phyloP scores from a whole-genome alignment of 1,140 invertebrate species.

The Drosophila melanica region DNA sequence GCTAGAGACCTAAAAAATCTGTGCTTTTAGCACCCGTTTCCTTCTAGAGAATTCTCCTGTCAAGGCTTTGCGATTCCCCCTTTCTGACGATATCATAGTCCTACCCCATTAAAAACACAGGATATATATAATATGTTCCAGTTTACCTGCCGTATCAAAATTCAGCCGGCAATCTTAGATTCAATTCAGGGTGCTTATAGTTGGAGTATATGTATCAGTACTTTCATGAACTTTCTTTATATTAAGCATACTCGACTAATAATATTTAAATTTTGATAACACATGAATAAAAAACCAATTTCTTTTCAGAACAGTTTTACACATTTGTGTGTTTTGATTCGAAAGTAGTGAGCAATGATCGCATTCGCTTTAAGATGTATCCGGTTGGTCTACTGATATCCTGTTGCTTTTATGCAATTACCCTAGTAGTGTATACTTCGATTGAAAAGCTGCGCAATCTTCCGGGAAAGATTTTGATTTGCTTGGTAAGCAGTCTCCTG shows the following conservation, averaged over 20 bases:
- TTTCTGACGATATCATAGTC: no score
- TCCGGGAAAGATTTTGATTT: conserved; percentile 89
- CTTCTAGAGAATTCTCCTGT: no score
- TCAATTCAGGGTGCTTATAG: no score
- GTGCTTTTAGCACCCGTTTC: no score
- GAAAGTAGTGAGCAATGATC: conserved; percentile 71
- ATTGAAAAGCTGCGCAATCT: conserved; percentile 88
- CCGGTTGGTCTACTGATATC: conserved; percentile 84
- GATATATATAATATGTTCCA: no score
- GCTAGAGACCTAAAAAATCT: no score
- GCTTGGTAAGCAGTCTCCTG: conserved; percentile 87
- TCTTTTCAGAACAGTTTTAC: conserved; percentile 69
- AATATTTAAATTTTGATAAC: not conserved
- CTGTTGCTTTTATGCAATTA: conserved; percentile 87
- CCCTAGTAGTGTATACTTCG: conserved; percentile 87
- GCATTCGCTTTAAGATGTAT: conserved; percentile 74
- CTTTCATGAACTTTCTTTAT: not conserved
- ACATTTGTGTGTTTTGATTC: conserved; percentile 76
- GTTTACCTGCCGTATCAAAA: no score
- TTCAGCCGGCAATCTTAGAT: no score
- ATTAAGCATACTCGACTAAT: not conserved
- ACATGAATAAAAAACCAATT: conserved; percentile 8
- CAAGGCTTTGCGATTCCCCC: no score
- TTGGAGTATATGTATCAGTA: not conserved
- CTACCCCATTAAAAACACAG: no score